Percentiles rank a stretch among this genome's conserved stretches.
Evolutionary conservation across 2,113 vertebrate species (phyloP).

Genomic region (Clarias batrachus): DNA sequence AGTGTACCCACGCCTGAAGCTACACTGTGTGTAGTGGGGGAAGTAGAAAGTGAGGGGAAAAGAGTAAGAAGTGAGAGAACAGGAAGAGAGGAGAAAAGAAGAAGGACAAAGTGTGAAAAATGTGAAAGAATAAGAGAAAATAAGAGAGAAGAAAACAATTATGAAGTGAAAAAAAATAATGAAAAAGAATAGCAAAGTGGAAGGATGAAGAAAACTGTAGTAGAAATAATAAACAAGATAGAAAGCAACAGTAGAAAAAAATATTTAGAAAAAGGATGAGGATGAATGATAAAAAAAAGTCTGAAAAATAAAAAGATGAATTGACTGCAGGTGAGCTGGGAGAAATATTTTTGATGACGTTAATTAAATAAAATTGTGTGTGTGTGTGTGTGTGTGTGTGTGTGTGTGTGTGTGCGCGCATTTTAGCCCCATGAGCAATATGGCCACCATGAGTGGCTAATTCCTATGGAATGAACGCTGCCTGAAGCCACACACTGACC

Average conservation of each 20-base stretch:
- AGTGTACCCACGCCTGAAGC: slow-evolving; percentile 68
- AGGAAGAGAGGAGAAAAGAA: slow-evolving; percentile 5
- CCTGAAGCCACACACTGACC: slow-evolving; percentile 59
- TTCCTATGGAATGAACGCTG: slow-evolving; percentile 64
- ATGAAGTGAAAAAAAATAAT: neutral
- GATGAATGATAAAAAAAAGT: neutral
- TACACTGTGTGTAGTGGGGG: slow-evolving; percentile 50
- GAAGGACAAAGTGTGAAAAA: neutral
- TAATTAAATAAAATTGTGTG: neutral
- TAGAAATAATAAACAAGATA: neutral
- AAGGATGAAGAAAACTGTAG: neutral
- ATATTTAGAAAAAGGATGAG: neutral
- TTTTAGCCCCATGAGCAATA: slow-evolving; percentile 70
- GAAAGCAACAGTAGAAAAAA: neutral
- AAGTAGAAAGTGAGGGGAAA: neutral
- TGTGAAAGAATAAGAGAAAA: no score
- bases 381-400: neutral
- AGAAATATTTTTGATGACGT: neutral
- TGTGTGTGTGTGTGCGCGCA: neutral
- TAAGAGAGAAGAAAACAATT: neutral
- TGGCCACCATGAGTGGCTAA: slow-evolving; percentile 72
- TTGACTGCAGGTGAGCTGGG: neutral
- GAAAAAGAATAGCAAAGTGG: neutral
- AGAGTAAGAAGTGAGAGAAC: slow-evolving; percentile 51
- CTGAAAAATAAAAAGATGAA: neutral